phyloP scores from a whole-genome alignment of 64 coral and sea anemone species.

The Pachyseris speciosa region DNA sequence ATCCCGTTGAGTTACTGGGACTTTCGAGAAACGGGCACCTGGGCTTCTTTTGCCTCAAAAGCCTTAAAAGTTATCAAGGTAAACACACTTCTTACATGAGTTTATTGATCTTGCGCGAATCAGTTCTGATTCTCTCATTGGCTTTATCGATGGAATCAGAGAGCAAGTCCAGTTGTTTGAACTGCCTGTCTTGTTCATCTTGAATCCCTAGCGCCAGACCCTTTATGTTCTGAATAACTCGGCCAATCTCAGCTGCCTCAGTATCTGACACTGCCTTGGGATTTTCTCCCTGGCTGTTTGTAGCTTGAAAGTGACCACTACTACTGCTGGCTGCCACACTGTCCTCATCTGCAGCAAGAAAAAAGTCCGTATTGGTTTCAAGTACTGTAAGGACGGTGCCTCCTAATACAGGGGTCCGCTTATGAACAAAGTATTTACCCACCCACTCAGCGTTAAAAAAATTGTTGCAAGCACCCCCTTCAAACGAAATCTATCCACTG shows the following conservation, averaged over 20 bases:
- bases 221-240: slow-evolving; percentile 80
- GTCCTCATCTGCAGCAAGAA: not conserved
- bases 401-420: too few relatives aligned
- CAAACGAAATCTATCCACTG: too few relatives aligned
- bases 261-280: slow-evolving; percentile 60
- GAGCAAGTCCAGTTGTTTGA: slow-evolving; percentile 74
- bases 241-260: slow-evolving; percentile 83
- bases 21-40: too few relatives aligned
- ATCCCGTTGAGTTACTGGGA: too few relatives aligned
- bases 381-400: not conserved
- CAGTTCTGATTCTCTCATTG: slow-evolving; percentile 81
- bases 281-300: not conserved
- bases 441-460: too few relatives aligned
- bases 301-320: not conserved
- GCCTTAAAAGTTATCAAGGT: not conserved
- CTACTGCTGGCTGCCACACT: not conserved
- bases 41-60: too few relatives aligned
- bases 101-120: slow-evolving; percentile 59
- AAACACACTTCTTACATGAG: not conserved
- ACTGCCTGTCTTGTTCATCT: slow-evolving; percentile 84
- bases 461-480: too few relatives aligned
- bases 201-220: slow-evolving; percentile 88
- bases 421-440: too few relatives aligned
- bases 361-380: not conserved
- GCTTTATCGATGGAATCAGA: slow-evolving; percentile 96